Base-by-base conservation (phyloP, 2,113 vertebrate species). In the Pardalotus punctatus region DNA sequence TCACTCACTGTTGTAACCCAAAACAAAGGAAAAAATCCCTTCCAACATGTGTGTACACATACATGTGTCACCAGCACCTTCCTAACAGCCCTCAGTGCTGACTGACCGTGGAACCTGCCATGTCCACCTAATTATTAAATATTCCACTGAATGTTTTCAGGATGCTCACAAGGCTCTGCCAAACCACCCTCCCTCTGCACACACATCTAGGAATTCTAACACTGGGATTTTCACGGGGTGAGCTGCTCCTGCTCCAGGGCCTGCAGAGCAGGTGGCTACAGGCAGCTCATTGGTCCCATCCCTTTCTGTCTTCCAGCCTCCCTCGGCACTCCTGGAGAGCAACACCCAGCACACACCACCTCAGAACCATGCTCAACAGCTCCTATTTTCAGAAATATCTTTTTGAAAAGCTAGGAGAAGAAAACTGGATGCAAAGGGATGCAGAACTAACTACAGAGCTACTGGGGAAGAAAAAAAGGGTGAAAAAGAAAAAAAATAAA, bases 41-140 rank as follows among this genome's bases (percentile, higher is more conserved):
- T 7, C 28, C 57, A 31, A 47, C 2, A 24, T 1, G 5, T 1
- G 33, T 8, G n/a, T 2, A 9, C 36, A 36, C 2, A 1, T 4
- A 7, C 0, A 1, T 3, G 15, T 4, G 16, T 1, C 35, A 3
- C 40, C 14, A 2, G 67, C 48, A 33, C 35, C 2, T 0, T 51
- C 23, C 21, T 4, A 33, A 18, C 38, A 12, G 11, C 40, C 14
- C 3, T 9, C 0, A 0, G 7, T 14, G 40, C 66, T 25, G 22
- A 62, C 38, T 45, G 5, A 0, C 0, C 11, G 22, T 1, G 5
- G 10, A 36, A 8, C n/a, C 51, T 22, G 40, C 33, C 33, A 14
- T 6, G 36, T 3, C 2, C 35, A n/a, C 20, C 66, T 48, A 24
- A 10, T 6, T 0, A 31, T 40, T 29, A 28, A 56, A 71, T 12